phyloP scores from a whole-genome alignment of 2,888 invertebrate species.

The Tetragonula carbonaria region DNA sequence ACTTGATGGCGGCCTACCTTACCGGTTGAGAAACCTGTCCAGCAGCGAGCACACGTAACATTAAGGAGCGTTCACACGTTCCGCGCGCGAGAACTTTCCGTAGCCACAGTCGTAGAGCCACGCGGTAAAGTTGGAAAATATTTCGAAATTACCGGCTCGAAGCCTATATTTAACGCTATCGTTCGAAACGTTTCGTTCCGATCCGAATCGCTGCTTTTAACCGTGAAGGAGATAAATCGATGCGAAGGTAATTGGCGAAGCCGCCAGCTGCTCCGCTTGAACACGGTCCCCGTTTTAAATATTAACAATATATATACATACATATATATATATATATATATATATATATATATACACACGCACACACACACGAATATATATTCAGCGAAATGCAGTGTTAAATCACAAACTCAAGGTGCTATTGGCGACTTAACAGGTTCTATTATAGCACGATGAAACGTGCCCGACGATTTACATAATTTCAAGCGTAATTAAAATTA shows the following conservation, averaged over 20 bases:
- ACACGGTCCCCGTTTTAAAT: constrained; percentile 22
- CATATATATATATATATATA: no score
- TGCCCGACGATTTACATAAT: constrained; percentile 35
- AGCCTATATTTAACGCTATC: constrained; percentile 26
- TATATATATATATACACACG: not conserved
- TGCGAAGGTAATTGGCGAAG: constrained; percentile 34
- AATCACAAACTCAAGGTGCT: constrained; percentile 30
- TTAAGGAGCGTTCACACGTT: constrained; percentile 60
- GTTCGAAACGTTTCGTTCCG: constrained; percentile 6
- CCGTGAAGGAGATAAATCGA: constrained; percentile 40
- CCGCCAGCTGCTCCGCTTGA: constrained; percentile 40
- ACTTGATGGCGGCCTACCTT: constrained; percentile 78
- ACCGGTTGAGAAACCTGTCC: constrained; percentile 75
- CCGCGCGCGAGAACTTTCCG: not conserved
- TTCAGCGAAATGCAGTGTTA: not conserved
- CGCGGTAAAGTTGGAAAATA: constrained; percentile 2
- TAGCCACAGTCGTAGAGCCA: not conserved
- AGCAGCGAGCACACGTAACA: constrained; percentile 30
- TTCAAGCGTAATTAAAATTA: constrained; percentile 3
- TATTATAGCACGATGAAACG: not conserved
- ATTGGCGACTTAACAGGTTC: constrained; percentile 36
- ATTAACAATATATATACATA: constrained; percentile 26
- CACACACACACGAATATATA: no score
- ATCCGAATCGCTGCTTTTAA: not conserved
- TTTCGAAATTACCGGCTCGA: constrained; percentile 33